Evolutionary conservation across 1,140 invertebrate species (phyloP).

Genomic region (Lineus longissimus): DNA sequence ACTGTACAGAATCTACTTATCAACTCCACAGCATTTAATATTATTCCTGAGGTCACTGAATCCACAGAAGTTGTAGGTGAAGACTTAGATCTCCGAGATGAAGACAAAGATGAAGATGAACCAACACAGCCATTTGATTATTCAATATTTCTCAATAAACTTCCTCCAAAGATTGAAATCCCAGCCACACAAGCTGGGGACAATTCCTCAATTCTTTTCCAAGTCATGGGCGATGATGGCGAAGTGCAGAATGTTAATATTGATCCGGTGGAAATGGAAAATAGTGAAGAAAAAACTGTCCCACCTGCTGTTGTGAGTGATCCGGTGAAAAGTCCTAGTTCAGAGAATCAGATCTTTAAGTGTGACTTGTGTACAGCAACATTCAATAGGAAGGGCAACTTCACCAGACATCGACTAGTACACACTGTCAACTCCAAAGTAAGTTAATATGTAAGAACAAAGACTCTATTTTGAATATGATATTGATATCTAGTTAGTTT

Average conservation of each 20-base stretch:
- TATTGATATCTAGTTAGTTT: neutral
- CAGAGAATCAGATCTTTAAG: neutral
- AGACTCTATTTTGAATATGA: neutral
- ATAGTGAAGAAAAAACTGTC: neutral
- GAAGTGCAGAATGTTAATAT: neutral
- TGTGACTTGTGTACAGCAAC: constrained; percentile 3
- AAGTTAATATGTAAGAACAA: no score
- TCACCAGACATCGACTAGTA: neutral
- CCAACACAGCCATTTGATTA: no score
- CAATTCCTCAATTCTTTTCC: neutral
- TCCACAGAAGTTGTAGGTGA: no score
- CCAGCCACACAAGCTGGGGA: neutral
- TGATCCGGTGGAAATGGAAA: neutral
- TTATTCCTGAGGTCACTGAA: no score
- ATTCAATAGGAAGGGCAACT: neutral
- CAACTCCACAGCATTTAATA: no score
- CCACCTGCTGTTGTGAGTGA: neutral
- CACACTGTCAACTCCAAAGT: neutral
- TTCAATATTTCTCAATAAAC: no score
- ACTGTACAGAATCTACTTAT: no score
- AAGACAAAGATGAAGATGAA: no score
- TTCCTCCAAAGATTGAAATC: no score
- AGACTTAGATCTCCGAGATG: no score
- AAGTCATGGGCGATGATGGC: neutral
- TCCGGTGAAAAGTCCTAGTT: neutral